Percentiles rank a stretch among this genome's conserved stretches.
Conservation (phyloP, 2,797 vertebrate species). For the Rhadinocentrus ornatus region DNA sequence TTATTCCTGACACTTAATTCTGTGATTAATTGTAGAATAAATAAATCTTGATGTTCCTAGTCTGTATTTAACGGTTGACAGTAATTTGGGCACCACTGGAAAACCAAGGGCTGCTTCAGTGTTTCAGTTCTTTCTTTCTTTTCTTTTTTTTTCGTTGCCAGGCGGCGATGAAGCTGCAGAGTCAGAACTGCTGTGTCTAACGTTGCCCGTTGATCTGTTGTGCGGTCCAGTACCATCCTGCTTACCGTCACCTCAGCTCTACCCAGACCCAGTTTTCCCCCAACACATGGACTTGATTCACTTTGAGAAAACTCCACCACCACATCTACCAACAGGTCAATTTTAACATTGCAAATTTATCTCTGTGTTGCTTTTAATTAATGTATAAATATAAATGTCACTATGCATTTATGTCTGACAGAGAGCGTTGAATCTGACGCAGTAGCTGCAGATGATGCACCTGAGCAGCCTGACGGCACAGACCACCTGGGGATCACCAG, state of each 20-base stretch:
- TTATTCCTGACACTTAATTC: too few relatives aligned
- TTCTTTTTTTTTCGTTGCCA: too few relatives aligned
- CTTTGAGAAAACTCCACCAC: slow-evolving; percentile 83
- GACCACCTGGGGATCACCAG: slow-evolving; percentile 28
- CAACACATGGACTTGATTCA: slow-evolving; percentile 89
- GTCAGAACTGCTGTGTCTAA: slow-evolving; percentile 87
- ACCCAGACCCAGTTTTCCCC: slow-evolving; percentile 89
- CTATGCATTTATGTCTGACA: slow-evolving; percentile 26
- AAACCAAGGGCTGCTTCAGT: neutral
- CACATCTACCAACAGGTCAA: slow-evolving; percentile 63
- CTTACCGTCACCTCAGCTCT: slow-evolving; percentile 94
- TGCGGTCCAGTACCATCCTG: slow-evolving; percentile 96
- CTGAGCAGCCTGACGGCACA: slow-evolving; percentile 22
- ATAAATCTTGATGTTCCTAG: too few relatives aligned
- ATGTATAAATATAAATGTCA: neutral
- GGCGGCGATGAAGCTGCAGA: slow-evolving; percentile 78
- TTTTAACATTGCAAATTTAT: neutral
- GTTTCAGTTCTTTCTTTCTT: neutral
- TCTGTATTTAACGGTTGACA: too few relatives aligned
- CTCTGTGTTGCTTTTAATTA: too few relatives aligned
- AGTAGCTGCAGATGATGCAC: slow-evolving; percentile 14
- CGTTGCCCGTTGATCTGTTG: slow-evolving; percentile 90
- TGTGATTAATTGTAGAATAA: too few relatives aligned
- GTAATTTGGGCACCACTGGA: too few relatives aligned
- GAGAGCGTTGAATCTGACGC: slow-evolving; percentile 32